Conservation (phyloP, 2,797 vertebrate genomes). For the Potorous gilbertii region DNA sequence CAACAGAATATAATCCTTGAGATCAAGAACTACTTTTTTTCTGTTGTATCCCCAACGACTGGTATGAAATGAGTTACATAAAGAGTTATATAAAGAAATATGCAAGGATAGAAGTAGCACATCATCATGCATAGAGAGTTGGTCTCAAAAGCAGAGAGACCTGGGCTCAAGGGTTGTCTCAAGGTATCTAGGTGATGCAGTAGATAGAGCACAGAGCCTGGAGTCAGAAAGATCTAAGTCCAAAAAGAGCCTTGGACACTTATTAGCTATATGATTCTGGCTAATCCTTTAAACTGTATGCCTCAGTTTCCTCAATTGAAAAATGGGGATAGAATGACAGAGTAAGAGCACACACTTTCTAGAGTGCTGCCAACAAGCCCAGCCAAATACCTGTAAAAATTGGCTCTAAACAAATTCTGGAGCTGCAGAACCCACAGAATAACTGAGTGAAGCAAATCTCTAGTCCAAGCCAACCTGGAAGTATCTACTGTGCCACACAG, state of each 20-base stretch:
- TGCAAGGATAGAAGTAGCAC: neutral
- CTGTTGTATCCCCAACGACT: neutral
- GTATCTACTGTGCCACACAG: too few species aligned
- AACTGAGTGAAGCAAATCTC: too few species aligned
- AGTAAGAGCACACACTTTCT: too few species aligned
- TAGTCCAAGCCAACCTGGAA: too few species aligned
- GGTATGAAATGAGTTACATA: neutral
- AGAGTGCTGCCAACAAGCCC: too few species aligned
- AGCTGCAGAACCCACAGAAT: too few species aligned
- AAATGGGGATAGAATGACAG: neutral
- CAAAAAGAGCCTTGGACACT: neutral
- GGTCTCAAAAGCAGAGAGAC: neutral
- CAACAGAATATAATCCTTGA: neutral
- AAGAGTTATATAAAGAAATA: neutral
- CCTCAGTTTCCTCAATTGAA: neutral
- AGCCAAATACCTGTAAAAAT: too few species aligned
- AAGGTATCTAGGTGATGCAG: neutral
- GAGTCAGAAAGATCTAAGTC: neutral
- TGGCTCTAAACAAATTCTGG: too few species aligned
- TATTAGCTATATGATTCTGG: neutral
- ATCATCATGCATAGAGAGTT: neutral
- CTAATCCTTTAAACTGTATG: neutral
- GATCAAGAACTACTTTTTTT: neutral
- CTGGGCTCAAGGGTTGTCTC: neutral
- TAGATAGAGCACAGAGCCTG: too few species aligned